phyloP scores from a whole-genome alignment of 2,113 vertebrate genomes.

The Leptodactylus fuscus region DNA sequence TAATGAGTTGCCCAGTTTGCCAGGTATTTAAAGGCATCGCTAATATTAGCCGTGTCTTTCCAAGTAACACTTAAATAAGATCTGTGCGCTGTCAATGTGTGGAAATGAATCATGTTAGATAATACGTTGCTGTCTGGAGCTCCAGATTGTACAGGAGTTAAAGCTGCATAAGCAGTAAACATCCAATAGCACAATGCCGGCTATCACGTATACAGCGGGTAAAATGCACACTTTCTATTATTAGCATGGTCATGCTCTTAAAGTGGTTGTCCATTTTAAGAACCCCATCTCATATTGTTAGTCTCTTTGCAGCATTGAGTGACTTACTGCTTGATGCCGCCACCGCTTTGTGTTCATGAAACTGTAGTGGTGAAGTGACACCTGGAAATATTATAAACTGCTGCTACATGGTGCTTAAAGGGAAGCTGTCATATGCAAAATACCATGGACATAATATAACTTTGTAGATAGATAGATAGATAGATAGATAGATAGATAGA shows the following conservation, averaged over 20 bases:
- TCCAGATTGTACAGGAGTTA: neutral
- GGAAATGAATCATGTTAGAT: conserved; percentile 1
- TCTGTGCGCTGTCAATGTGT: neutral
- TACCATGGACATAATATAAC: too few species aligned
- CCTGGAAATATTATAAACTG: too few species aligned
- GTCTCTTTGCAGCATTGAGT: too few species aligned
- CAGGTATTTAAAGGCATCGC: neutral
- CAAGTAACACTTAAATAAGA: neutral
- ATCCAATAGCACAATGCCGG: neutral
- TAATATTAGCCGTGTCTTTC: conserved; percentile 26
- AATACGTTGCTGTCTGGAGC: neutral
- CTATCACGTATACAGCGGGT: neutral
- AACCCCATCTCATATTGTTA: neutral
- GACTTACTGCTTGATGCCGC: neutral
- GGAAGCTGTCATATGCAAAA: too few species aligned
- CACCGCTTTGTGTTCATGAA: neutral
- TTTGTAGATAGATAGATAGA: too few species aligned
- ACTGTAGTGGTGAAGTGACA: too few species aligned
- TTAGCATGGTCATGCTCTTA: neutral
- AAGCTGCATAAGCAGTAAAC: neutral
- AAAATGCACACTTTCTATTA: neutral
- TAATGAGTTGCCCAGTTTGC: neutral
- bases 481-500: too few species aligned
- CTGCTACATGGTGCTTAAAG: too few species aligned
- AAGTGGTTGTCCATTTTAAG: neutral